A percentile compares a stretch with the other conserved stretches of the same genome.
phyloP scores from a whole-genome alignment of 2,888 invertebrate genomes.

The Drosophila paranaensis region DNA sequence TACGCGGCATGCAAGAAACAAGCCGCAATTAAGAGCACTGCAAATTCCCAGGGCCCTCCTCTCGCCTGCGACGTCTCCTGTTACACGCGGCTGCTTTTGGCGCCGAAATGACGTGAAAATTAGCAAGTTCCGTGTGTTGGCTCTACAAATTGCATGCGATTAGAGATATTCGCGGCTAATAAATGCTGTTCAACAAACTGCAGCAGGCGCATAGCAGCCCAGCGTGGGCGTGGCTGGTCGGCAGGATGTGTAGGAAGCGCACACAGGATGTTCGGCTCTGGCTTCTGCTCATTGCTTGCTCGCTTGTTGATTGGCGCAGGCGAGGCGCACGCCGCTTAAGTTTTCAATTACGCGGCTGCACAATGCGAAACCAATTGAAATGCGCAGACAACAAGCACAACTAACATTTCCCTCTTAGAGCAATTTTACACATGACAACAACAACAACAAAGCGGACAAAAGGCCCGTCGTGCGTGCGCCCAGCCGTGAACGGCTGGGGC shows the following conservation, averaged over 20 bases:
- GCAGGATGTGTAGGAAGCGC: slow-evolving; percentile 59
- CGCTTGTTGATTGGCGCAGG: slow-evolving; percentile 65
- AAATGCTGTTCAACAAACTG: slow-evolving; percentile 75
- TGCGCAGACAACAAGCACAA: slow-evolving; percentile 57
- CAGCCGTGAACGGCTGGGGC: slow-evolving; percentile 60
- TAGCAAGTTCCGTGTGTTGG: slow-evolving; percentile 65
- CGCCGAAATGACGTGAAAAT: slow-evolving; percentile 72
- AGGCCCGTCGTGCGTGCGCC: slow-evolving; percentile 71
- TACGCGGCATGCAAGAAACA: slow-evolving; percentile 72
- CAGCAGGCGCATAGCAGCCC: slow-evolving; percentile 25
- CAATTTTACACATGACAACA: slow-evolving; percentile 3
- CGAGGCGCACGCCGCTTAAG: slow-evolving; percentile 63
- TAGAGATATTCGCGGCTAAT: slow-evolving; percentile 77
- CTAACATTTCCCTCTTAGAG: slow-evolving; percentile 11
- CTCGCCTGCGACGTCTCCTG: neutral
- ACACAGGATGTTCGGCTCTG: slow-evolving; percentile 44
- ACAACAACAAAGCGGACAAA: slow-evolving; percentile 57
- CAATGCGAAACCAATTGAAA: slow-evolving; percentile 72
- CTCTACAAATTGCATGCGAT: slow-evolving; percentile 77
- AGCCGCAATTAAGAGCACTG: slow-evolving; percentile 68
- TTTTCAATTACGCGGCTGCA: slow-evolving; percentile 71
- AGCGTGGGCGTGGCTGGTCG: slow-evolving; percentile 20
- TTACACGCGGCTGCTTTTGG: slow-evolving; percentile 23
- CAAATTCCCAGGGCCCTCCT: slow-evolving; percentile 28
- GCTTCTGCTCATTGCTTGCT: slow-evolving; percentile 32